Conservation (phyloP, 1,140 invertebrate genomes). For the Prorops nasuta region DNA sequence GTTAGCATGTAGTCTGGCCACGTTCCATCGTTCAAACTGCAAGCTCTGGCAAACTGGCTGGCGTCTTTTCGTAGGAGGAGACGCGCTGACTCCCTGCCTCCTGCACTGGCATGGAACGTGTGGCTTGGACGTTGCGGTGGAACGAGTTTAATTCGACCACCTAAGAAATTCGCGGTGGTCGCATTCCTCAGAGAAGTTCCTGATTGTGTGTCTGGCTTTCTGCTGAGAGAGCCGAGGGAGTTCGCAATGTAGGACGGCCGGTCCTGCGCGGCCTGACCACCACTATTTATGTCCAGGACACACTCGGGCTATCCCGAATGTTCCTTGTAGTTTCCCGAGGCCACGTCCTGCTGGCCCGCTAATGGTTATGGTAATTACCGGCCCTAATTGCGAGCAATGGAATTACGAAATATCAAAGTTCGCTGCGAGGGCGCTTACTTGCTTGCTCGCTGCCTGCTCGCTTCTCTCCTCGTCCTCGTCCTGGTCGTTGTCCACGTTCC, state of each 20-base stretch:
- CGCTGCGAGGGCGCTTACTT: slow-evolving; percentile 26
- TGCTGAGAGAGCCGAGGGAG: slow-evolving; percentile 14
- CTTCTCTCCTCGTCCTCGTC: slow-evolving; percentile 9
- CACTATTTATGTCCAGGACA: slow-evolving; percentile 44
- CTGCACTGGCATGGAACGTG: too few relatives aligned
- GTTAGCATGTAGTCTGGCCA: slow-evolving; percentile 18
- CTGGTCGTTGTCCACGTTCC: slow-evolving; percentile 6
- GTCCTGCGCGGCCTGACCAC: slow-evolving; percentile 36
- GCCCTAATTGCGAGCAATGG: slow-evolving; percentile 55
- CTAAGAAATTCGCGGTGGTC: slow-evolving; percentile 45
- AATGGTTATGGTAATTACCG: slow-evolving; percentile 57
- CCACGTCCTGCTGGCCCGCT: slow-evolving; percentile 36
- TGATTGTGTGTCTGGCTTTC: slow-evolving; percentile 41
- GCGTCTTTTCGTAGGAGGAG: slow-evolving; percentile 8
- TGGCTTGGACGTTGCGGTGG: too few relatives aligned
- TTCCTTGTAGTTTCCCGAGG: slow-evolving; percentile 32
- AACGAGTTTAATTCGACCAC: slow-evolving; percentile 46
- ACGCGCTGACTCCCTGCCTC: too few relatives aligned
- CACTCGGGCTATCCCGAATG: slow-evolving; percentile 31
- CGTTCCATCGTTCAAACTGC: slow-evolving; percentile 27
- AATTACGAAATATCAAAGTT: slow-evolving; percentile 58
- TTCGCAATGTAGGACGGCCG: slow-evolving; percentile 12
- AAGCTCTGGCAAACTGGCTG: slow-evolving; percentile 19
- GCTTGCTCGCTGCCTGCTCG: too few relatives aligned
- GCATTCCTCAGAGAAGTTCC: slow-evolving; percentile 45